These are phyloP conservation scores for Neotoxoptera formosana DNA, from an alignment of 1,140 invertebrate genomes.

Conservation along the genomic window DNA sequence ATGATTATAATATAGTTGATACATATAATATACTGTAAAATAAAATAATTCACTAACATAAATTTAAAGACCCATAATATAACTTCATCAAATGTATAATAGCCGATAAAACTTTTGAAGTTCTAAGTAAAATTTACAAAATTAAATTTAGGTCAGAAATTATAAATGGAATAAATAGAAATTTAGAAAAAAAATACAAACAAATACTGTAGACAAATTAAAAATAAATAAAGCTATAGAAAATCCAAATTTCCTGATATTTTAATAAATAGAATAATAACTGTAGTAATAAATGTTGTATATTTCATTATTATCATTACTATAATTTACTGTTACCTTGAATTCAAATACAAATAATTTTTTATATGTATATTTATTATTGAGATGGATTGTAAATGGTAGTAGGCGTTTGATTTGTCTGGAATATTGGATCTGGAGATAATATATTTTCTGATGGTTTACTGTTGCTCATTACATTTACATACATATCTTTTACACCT, in stretches of 20 bases:
- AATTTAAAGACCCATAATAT: conserved; percentile 5
- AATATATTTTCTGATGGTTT: conserved; percentile 49
- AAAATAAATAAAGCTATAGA: neutral
- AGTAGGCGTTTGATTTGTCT: neutral
- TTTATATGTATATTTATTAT: neutral
- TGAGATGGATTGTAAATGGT: conserved; percentile 32
- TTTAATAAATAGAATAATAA: neutral
- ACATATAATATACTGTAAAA: neutral
- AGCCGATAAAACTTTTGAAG: neutral
- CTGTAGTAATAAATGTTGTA: neutral
- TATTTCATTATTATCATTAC: neutral
- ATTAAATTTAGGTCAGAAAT: neutral
- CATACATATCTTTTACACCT: conserved; percentile 53
- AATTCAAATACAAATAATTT: neutral
- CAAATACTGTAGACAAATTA: conserved; percentile 31
- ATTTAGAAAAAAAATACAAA: conserved; percentile 5
- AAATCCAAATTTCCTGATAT: neutral
- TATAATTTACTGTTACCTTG: neutral
- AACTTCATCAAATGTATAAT: neutral
- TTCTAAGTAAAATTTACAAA: neutral
- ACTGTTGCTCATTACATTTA: conserved; percentile 48
- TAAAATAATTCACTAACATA: conserved; percentile 27
- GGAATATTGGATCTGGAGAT: conserved; percentile 51
- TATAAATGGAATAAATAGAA: neutral
- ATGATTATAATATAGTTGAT: neutral